Base-by-base conservation (phyloP, 1,140 invertebrate genomes). In the Littorina saxatilis region DNA sequence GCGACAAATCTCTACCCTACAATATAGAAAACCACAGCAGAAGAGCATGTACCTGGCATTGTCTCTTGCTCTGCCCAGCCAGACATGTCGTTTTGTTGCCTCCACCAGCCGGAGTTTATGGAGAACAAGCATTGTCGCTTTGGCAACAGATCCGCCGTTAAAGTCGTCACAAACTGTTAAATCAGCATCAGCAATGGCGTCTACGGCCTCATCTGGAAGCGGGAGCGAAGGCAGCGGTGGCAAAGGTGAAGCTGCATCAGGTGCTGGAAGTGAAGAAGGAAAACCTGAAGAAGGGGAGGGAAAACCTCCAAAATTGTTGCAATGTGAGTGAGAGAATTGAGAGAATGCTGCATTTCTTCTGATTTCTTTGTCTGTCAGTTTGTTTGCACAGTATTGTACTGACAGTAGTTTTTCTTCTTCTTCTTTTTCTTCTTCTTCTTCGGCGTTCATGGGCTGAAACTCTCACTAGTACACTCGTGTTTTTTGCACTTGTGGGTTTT, bases 81-180 rank as follows among this genome's bases (percentile, higher is more conserved):
- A 77, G 52, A 55, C 50, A 50, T 77, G 43, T 58, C 35, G n/a
- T 4, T 77, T 77, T 20, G 23, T 0, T 20, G 61, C 74, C 35
- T 77, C 74, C 23, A 32, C 29, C 23, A 32, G 20, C 27, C 9
- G 35, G 13, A 13, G 39, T n/a, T 58, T 32, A 27, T 13, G 50
- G 47, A 61, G 7, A 50, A 58, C 35, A 9, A 3, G 32, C 7
- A 27, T 77, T 17, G 32, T 58, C 23, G 37, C 13, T 35, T 4
- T 1, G 27, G 9, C 20, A 20, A 77, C 17, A 9, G 50, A 61
- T 20, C 47, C 50, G 4, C 27, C 74, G 23, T 11, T 23, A 37
- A 32, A 74, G 52, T n/a, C 72, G 3, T 17, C 70, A 1, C 37
- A 35, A 73, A 13, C 4, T 43, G 70, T n/a, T 17, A 17, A 17